Base-by-base conservation (phyloP, 2,888 invertebrate genomes). In the Clepsis dumicolana region DNA sequence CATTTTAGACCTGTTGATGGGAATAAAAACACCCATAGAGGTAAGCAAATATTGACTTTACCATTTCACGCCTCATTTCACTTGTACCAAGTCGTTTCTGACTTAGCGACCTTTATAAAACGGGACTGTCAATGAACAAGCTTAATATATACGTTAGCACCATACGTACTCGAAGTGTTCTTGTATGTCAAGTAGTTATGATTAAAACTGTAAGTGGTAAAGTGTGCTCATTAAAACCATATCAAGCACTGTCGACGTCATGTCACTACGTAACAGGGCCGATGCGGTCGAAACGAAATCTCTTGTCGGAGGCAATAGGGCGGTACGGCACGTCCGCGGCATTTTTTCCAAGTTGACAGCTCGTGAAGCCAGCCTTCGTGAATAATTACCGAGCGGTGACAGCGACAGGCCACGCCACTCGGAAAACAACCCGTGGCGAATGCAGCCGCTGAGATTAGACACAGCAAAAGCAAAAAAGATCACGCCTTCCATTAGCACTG, bases 331-430 rank as follows among this genome's bases (percentile, higher is more conserved):
- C 77, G 77, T 75, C 72, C 77, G 71, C 73, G 75, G 77, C 74
- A 78, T 80, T 83, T 85, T 87, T 89, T 87, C 75, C 77, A 80
- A 84, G 80, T 77, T 77, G 84, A 80, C 84, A 79, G 79, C 73
- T 77, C 80, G 81, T 75, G 78, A 77, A 75, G 80, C 79, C 82
- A 82, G 80, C 80, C 84, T 81, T 90, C 90, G 89, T 91, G 87
- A 91, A 92, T 91, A 92, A 91, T 92, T 90, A 89, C 84, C 76
- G 79, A 78, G 77, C 85, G 83, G 86, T 90, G 93, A 93, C 92
- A 91, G 87, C 82, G 80, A 91, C 92, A 91, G 81, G 90, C 83
- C 85, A 84, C 80, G 85, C 80, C 87, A 87, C 87, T 88, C 83
- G 81, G 80, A 81, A 82, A 87, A 89, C 88, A 88, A 86, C 80